Evolutionary conservation across 1,140 invertebrate genomes (phyloP).

Genomic region (Zaprionus vittiger): DNA sequence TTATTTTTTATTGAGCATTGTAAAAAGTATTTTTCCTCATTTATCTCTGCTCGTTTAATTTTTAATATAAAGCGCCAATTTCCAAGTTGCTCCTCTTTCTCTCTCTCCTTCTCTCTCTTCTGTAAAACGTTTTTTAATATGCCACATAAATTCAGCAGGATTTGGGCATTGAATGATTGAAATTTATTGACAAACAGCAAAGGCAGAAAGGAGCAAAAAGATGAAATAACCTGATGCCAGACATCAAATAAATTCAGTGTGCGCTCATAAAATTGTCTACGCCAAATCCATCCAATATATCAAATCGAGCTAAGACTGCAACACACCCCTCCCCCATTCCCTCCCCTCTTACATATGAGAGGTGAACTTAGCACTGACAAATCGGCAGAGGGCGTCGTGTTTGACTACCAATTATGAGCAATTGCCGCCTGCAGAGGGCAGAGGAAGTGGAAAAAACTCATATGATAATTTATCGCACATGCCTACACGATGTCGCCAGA

Average conservation of each 20-base stretch:
- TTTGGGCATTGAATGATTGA: conserved; percentile 55
- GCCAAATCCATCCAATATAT: conserved; percentile 76
- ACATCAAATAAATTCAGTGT: conserved; percentile 75
- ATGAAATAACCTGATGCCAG: conserved; percentile 52
- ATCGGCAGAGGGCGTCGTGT: conserved; percentile 52
- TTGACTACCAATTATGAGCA: conserved; percentile 76
- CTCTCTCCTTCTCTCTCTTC: conserved; percentile 21
- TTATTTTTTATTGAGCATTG: conserved; percentile 42
- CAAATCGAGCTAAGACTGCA: conserved; percentile 52
- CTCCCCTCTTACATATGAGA: background rate
- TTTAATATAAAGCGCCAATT: conserved; percentile 51
- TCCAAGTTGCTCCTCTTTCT: conserved; percentile 3
- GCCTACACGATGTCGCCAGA: conserved; percentile 63
- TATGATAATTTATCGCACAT: conserved; percentile 83
- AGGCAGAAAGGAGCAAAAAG: conserved; percentile 6
- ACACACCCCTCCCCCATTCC: background rate
- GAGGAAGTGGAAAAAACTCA: conserved; percentile 37
- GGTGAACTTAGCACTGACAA: conserved; percentile 30
- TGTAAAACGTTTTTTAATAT: conserved; percentile 71
- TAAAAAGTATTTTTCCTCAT: conserved; percentile 47
- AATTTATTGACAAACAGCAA: conserved; percentile 60
- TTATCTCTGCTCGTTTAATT: conserved; percentile 68
- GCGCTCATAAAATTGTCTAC: conserved; percentile 80
- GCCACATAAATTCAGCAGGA: conserved; percentile 69
- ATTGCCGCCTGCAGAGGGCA: conserved; percentile 41